phyloP scores from a whole-genome alignment of 2,888 invertebrate species.

The Galeruca laticollis region DNA sequence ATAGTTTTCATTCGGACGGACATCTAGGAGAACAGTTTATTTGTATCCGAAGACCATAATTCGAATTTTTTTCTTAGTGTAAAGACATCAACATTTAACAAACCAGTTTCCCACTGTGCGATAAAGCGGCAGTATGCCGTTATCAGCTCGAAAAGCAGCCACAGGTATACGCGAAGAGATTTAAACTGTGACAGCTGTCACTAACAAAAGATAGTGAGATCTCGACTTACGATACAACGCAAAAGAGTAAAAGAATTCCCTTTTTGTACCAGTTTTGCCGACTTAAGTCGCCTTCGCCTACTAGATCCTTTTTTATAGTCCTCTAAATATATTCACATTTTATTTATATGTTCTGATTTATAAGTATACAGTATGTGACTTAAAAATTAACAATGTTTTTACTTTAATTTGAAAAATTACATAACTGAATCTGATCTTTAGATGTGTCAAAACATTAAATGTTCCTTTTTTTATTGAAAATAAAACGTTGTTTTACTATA shows the following conservation, averaged over 20 bases:
- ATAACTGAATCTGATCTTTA: too few relatives aligned
- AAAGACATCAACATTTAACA: neutral
- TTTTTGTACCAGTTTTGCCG: conserved; percentile 22
- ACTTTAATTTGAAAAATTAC: too few relatives aligned
- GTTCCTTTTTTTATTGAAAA: too few relatives aligned
- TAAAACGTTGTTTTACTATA: too few relatives aligned
- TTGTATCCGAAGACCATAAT: neutral
- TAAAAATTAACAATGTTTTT: neutral
- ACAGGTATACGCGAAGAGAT: conserved; percentile 19
- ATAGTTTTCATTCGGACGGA: neutral
- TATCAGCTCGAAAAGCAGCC: conserved; percentile 15
- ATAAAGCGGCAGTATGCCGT: neutral
- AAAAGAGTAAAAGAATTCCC: conserved; percentile 15
- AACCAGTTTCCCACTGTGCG: conserved; percentile 13
- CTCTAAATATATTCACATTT: conserved; percentile 8
- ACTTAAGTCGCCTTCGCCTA: conserved; percentile 7
- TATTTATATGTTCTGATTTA: neutral
- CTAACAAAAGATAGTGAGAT: conserved; percentile 22
- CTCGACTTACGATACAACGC: conserved; percentile 19
- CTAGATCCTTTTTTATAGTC: neutral
- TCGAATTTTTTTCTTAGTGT: conserved; percentile 3
- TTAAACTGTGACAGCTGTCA: conserved; percentile 31
- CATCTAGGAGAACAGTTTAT: neutral
- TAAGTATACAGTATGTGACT: neutral
- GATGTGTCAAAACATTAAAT: too few relatives aligned